Evolutionary conservation across 2,113 vertebrate genomes (phyloP), one percentile per base, ranked within the genome.

Genomic region (Lepus timidus): DNA sequence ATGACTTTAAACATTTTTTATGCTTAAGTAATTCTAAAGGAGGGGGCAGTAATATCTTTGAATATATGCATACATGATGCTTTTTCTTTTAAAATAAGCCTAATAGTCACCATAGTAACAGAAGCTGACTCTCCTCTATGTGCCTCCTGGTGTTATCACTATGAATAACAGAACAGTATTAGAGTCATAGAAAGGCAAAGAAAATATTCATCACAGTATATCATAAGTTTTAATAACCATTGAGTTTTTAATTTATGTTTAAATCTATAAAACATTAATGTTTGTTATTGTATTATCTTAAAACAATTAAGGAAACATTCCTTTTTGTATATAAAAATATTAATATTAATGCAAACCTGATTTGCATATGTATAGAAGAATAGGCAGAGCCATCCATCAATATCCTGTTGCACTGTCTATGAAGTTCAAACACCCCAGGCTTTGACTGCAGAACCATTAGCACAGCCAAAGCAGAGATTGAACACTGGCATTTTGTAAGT

Each of bases 291-390:
- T 84, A 25, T 61, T 52, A 80, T 84, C 22, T 76, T 90, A 23
- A 22, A 87, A 86, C 73, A 25, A 87, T 91, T 94, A 85, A 78
- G 68, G 31, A 92, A 79, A 49, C n/a, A 68, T 49, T 84, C 73
- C 62, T 44, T 80, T 94, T 89, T 87, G 39, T 58, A 44, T n/a
- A 16, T 65, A 29, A 73, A 95, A 93, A 70, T 84, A 95, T 95
- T 90, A 90, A 95, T 92, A 85, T 89, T 95, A 82, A 95, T 93
- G 12, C 2, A 67, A 70, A 65, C 6, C 6, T 17, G 65, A 97
- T 97, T 96, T 97, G 67, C 96, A 95, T 94, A 49, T 96, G 76
- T 93, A 88, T 88, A 85, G 76, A 52, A 74, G 67, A 62, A 82
- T 68, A 80, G 70, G 49, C 36, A 39, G 75, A 67, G 14, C 31